phyloP scores from a whole-genome alignment of 92 coral and sea anemone genomes.

The Pocillopora meandrina region DNA sequence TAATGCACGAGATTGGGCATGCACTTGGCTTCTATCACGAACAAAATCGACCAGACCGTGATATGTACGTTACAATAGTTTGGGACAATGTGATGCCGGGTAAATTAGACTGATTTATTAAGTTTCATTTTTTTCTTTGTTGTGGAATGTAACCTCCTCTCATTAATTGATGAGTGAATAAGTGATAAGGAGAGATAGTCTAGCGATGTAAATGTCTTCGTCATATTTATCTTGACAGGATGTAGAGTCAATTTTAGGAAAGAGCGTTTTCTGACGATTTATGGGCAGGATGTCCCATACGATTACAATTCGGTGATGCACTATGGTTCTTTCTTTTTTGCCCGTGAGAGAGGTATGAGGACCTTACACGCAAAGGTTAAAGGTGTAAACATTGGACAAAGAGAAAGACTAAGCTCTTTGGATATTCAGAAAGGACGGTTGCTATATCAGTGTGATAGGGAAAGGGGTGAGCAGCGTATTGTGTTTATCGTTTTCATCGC shows the following conservation, averaged over 20 bases:
- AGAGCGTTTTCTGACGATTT: conserved; percentile 49
- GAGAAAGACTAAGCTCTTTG: conserved; percentile 69
- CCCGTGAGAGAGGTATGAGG: conserved; percentile 34
- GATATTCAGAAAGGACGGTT: conserved; percentile 67
- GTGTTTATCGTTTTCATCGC: no score
- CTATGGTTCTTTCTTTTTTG: conserved; percentile 81
- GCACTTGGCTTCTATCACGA: conserved; percentile 92
- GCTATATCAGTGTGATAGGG: conserved; percentile 59
- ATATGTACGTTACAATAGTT: conserved; percentile 59
- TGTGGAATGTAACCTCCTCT: neutral
- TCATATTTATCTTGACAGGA: neutral
- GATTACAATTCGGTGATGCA: conserved; percentile 91
- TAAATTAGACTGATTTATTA: conserved; percentile 15
- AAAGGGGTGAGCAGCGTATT: neutral
- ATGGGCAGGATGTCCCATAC: conserved; percentile 65
- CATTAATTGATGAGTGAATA: neutral
- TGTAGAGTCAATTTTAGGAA: conserved; percentile 60
- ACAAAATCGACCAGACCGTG: conserved; percentile 94
- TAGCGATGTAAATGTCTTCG: neutral
- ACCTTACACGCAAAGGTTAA: conserved; percentile 51
- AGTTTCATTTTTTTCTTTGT: no score
- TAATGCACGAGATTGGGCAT: conserved; percentile 94
- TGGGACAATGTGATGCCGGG: conserved; percentile 76
- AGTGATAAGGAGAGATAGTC: neutral
- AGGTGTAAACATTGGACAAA: conserved; percentile 73